These are phyloP conservation scores for Diachasmimorpha longicaudata DNA, from an alignment of 1,140 invertebrate species.

Conservation along the genomic window DNA sequence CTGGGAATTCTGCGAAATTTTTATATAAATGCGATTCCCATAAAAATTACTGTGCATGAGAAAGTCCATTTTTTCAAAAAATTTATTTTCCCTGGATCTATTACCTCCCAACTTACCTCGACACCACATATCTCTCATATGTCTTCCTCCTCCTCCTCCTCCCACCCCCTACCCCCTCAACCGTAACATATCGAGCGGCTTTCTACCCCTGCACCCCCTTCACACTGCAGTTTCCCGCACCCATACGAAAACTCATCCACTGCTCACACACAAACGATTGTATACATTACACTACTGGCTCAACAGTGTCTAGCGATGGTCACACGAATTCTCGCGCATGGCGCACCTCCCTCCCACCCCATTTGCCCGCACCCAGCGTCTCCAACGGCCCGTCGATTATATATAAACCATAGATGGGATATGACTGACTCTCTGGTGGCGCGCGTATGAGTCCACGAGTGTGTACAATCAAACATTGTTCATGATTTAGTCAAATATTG, in stretches of 20 bases:
- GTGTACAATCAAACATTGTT: slow-evolving; percentile 63
- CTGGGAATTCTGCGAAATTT: no score
- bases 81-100: no score
- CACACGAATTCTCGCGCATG: background rate
- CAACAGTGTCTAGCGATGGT: background rate
- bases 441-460: slow-evolving; percentile 33
- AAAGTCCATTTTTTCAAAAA: no score
- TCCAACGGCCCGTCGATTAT: slow-evolving; percentile 4
- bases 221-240: background rate
- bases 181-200: slow-evolving; percentile 6
- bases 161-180: background rate
- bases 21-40: no score
- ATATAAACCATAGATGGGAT: slow-evolving; percentile 6
- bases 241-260: no score
- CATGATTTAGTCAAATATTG: slow-evolving; percentile 65
- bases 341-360: background rate
- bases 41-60: no score
- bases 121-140: background rate
- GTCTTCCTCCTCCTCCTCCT: background rate
- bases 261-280: no score
- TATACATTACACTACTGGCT: no score
- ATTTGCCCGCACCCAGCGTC: background rate
- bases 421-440: slow-evolving; percentile 6
- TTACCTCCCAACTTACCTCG: background rate
- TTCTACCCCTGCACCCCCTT: background rate